These are phyloP conservation scores for Daptonema setosum DNA, from an alignment of 2,888 invertebrate genomes.

Conservation along the genomic window DNA sequence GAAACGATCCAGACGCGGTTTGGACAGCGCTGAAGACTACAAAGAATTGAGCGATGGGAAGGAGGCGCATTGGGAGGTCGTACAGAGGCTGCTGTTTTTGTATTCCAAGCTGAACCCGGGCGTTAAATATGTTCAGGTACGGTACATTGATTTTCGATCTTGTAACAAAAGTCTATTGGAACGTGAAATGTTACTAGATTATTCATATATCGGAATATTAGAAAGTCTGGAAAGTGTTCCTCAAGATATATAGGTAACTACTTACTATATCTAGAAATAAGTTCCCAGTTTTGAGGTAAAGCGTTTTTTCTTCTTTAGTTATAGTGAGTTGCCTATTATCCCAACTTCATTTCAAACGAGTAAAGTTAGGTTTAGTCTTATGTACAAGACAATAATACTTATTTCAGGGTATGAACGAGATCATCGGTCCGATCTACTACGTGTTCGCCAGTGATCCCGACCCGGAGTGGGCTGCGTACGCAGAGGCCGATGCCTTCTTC, in stretches of 20 bases:
- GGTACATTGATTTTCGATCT: neutral
- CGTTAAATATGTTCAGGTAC: conserved; percentile 48
- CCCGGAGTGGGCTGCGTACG: conserved; percentile 57
- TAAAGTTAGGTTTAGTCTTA: too few species aligned
- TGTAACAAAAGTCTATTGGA: too few species aligned
- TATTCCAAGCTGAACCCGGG: conserved; percentile 96
- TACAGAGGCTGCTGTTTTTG: conserved; percentile 74
- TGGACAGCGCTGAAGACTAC: conserved; percentile 35
- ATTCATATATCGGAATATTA: too few species aligned
- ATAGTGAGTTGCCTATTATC: neutral
- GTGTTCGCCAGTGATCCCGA: conserved; percentile 77
- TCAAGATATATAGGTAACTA: too few species aligned
- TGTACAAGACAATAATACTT: neutral
- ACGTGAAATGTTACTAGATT: too few species aligned
- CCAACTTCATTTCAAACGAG: neutral
- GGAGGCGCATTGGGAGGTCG: conserved; percentile 87
- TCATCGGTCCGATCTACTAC: conserved; percentile 91
- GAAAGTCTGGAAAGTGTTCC: too few species aligned
- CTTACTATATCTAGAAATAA: too few species aligned
- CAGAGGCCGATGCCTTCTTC: conserved; percentile 91
- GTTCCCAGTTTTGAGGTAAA: too few species aligned
- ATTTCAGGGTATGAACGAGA: conserved; percentile 98
- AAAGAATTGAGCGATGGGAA: conserved; percentile 63
- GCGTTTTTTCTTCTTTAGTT: too few species aligned
- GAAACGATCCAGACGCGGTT: neutral